These are phyloP conservation scores for Operophtera brumata DNA, from an alignment of 2,888 invertebrate genomes.

Conservation along the genomic window DNA sequence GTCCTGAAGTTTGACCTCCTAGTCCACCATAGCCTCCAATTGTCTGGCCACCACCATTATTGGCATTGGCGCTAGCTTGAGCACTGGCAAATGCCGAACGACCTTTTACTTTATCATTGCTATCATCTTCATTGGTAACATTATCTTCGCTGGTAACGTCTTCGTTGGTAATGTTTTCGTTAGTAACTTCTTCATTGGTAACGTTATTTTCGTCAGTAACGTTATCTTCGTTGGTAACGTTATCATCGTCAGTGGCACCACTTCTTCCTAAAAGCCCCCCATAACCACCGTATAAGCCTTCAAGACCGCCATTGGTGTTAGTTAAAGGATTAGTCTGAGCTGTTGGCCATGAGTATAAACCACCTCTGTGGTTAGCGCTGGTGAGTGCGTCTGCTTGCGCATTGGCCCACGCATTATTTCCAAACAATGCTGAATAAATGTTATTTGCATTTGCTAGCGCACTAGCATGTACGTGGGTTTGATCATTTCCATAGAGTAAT, in stretches of 20 bases:
- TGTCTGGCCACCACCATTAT: not conserved
- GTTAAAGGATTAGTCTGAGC: not conserved
- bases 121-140: not conserved
- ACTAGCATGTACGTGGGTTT: not conserved
- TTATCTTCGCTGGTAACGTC: not conserved
- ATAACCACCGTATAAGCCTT: not conserved
- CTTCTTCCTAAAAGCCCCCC: not conserved
- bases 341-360: not conserved
- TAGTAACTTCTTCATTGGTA: not conserved
- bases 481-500: not conserved
- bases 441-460: not conserved
- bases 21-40: not conserved
- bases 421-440: slow-evolving; percentile 2
- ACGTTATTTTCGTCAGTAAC: not conserved
- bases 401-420: slow-evolving; percentile 15
- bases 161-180: not conserved
- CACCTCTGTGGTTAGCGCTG: not conserved
- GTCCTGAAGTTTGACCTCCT: not conserved
- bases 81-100: not conserved
- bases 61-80: slow-evolving; percentile 14
- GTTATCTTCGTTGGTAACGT: not conserved
- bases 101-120: not conserved
- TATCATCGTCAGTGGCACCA: slow-evolving; percentile 1
- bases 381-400: slow-evolving; percentile 25
- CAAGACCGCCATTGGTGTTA: not conserved